A percentile compares a stretch with the other conserved stretches of the same genome.
Conservation (phyloP, 2,113 vertebrate genomes). For the Tonatia bakeri region DNA sequence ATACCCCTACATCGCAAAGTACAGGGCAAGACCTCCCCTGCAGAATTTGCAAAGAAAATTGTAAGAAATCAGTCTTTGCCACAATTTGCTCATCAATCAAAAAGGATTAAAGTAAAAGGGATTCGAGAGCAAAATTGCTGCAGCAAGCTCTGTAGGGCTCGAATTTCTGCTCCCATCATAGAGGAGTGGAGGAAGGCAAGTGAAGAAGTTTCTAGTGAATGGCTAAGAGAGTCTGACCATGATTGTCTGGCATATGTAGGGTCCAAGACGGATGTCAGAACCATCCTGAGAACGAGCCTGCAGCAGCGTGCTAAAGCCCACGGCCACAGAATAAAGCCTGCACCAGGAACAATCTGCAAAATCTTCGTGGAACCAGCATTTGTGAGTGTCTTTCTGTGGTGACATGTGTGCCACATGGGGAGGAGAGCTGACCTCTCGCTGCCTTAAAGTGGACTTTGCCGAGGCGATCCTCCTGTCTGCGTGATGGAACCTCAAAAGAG, state of each 20-base stretch:
- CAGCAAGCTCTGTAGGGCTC: not conserved
- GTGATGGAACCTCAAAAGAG: not conserved
- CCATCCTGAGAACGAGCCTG: not conserved
- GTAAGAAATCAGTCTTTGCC: not conserved
- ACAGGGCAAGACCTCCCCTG: not conserved
- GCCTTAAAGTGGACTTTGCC: not conserved
- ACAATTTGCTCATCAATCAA: not conserved
- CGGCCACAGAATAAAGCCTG: not conserved
- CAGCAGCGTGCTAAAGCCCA: not conserved
- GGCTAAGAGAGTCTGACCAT: not conserved
- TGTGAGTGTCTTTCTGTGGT: not conserved
- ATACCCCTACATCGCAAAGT: not conserved
- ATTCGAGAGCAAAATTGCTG: not conserved
- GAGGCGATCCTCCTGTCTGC: not conserved
- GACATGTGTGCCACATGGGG: not conserved
- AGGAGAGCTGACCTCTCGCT: not conserved
- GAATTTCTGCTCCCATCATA: not conserved
- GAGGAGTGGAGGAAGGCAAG: not conserved
- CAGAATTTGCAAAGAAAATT: not conserved
- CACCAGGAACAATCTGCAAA: not conserved
- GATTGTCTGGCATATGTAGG: not conserved
- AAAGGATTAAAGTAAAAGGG: not conserved
- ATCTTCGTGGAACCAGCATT: not conserved
- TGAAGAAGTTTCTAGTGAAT: not conserved
- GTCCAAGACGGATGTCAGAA: not conserved